Percentiles rank a stretch among this genome's conserved stretches.
Conservation (phyloP, 2,113 vertebrate genomes). For the Crotalus viridis region DNA sequence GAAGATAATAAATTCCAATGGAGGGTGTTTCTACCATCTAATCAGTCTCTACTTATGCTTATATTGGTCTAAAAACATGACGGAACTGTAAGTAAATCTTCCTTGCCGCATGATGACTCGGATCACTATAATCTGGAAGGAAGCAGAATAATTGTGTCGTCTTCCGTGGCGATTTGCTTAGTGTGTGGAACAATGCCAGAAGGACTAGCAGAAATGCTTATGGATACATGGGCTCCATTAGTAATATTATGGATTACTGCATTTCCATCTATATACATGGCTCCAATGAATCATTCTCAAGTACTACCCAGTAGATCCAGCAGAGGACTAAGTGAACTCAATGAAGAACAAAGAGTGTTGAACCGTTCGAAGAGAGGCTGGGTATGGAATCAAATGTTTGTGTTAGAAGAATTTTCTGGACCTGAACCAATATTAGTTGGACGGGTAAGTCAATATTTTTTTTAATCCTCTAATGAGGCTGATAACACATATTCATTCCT, state of each 20-base stretch:
- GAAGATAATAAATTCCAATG: slow-evolving; percentile 74
- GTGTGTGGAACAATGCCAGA: slow-evolving; percentile 85
- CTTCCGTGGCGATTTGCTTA: slow-evolving; percentile 78
- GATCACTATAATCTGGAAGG: slow-evolving; percentile 79
- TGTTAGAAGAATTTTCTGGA: slow-evolving; percentile 99
- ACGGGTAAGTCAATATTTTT: slow-evolving; percentile 84
- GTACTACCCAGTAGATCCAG: slow-evolving; percentile 78
- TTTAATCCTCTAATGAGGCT: background rate
- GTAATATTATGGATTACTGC: slow-evolving; percentile 96
- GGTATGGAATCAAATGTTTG: slow-evolving; percentile 99
- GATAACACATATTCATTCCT: background rate
- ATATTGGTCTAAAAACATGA: slow-evolving; percentile 75
- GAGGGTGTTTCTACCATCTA: slow-evolving; percentile 70
- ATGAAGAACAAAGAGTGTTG: slow-evolving; percentile 89
- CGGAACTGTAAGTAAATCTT: slow-evolving; percentile 83
- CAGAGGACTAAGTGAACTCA: slow-evolving; percentile 76
- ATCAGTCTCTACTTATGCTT: slow-evolving; percentile 69
- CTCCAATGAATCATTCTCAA: slow-evolving; percentile 80
- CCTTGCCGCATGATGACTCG: slow-evolving; percentile 81
- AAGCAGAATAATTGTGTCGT: slow-evolving; percentile 84
- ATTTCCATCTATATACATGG: slow-evolving; percentile 79
- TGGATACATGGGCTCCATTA: slow-evolving; percentile 90
- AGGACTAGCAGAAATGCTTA: slow-evolving; percentile 83
- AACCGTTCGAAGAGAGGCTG: slow-evolving; percentile 97
- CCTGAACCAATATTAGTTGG: slow-evolving; percentile 99